phyloP scores from a whole-genome alignment of 2,888 invertebrate species.

The Cantharis nigra region DNA sequence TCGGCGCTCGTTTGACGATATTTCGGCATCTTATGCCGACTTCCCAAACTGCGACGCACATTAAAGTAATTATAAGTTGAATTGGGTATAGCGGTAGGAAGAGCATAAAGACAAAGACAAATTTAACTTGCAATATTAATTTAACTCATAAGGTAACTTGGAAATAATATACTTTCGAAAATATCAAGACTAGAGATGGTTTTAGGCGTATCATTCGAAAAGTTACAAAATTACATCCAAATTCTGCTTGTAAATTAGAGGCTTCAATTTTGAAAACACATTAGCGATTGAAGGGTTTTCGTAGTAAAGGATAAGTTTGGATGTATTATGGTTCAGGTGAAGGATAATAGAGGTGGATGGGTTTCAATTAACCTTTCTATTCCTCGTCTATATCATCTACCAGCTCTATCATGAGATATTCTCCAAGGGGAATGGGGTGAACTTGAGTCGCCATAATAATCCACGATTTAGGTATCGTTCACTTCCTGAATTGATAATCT shows the following conservation, averaged over 20 bases:
- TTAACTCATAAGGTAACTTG: slow-evolving; percentile 30
- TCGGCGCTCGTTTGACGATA: slow-evolving; percentile 16
- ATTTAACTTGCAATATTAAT: slow-evolving; percentile 29
- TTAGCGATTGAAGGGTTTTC: slow-evolving; percentile 3
- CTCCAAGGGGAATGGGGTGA: slow-evolving; percentile 44
- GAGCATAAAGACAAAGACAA: slow-evolving; percentile 26
- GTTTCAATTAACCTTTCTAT: slow-evolving; percentile 53
- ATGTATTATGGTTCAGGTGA: slow-evolving; percentile 49
- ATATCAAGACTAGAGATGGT: not conserved
- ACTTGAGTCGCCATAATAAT: slow-evolving; percentile 35
- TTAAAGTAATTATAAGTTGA: slow-evolving; percentile 31
- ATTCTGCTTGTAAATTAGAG: not conserved
- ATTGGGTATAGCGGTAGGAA: slow-evolving; percentile 24
- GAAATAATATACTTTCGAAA: slow-evolving; percentile 27
- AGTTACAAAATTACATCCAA: not conserved
- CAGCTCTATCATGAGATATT: slow-evolving; percentile 39
- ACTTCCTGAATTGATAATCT: slow-evolving; percentile 24
- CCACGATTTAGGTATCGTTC: slow-evolving; percentile 23
- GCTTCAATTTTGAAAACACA: not conserved
- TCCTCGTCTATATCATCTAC: slow-evolving; percentile 32
- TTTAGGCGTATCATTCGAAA: not conserved
- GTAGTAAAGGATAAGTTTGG: slow-evolving; percentile 37
- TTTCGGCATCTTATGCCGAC: slow-evolving; percentile 26
- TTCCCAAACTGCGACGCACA: slow-evolving; percentile 27
- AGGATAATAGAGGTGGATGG: slow-evolving; percentile 53